These are phyloP conservation scores for Apocrypta bakeri DNA, from an alignment of 1,140 invertebrate species.

Conservation along the genomic window DNA sequence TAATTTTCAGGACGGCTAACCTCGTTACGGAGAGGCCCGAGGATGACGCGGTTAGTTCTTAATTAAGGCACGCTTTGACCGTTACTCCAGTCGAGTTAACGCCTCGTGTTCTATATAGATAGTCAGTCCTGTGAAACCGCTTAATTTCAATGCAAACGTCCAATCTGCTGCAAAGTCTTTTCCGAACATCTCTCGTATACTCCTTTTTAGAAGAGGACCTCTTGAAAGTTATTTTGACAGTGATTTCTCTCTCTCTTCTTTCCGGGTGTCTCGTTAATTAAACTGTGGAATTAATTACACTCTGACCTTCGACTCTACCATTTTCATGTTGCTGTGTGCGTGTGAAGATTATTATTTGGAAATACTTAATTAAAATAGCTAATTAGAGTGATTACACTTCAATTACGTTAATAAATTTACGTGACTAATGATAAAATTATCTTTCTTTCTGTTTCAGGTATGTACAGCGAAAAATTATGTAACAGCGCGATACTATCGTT, in stretches of 20 bases:
- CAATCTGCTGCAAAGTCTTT: not conserved
- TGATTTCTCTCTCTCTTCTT: conserved; percentile 19
- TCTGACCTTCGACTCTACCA: too few relatives aligned
- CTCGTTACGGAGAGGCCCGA: conserved; percentile 26
- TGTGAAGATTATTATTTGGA: not conserved
- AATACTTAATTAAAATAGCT: not conserved
- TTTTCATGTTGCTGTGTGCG: too few relatives aligned
- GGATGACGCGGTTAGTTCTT: conserved; percentile 37
- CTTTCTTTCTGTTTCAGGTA: conserved; percentile 46
- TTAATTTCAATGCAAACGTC: conserved; percentile 39
- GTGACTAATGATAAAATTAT: not conserved
- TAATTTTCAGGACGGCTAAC: conserved; percentile 45
- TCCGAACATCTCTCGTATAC: not conserved
- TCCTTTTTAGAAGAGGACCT: not conserved
- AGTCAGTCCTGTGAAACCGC: conserved; percentile 9
- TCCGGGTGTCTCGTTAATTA: conserved; percentile 42
- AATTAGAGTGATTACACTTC: not conserved
- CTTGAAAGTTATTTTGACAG: conserved; percentile 12
- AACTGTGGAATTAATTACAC: conserved; percentile 31
- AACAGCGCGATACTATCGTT: not conserved
- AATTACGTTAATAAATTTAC: conserved; percentile 14
- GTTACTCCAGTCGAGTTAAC: conserved; percentile 40
- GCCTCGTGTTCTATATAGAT: not conserved
- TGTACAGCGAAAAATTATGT: not conserved
- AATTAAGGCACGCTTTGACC: conserved; percentile 53